phyloP scores from a whole-genome alignment of 2,888 invertebrate species.

The Drosophila phalerata region DNA sequence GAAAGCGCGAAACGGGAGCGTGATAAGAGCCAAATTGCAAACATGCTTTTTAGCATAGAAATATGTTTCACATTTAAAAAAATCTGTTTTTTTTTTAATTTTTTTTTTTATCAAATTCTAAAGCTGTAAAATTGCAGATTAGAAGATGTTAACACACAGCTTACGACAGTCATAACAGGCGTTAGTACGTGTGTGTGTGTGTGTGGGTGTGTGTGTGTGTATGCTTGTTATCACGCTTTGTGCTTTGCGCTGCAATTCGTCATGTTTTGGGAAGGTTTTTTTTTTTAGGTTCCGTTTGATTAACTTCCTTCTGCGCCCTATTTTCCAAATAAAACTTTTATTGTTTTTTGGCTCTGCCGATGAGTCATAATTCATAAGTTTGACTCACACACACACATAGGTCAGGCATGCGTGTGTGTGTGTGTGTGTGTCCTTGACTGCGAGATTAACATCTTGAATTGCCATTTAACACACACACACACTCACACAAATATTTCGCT shows the following conservation, averaged over 20 bases:
- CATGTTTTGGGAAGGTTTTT: neutral
- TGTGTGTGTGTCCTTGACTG: conserved; percentile 44
- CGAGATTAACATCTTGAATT: conserved; percentile 69
- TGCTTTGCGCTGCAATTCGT: conserved; percentile 14
- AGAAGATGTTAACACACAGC: conserved; percentile 1
- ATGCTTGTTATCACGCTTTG: conserved; percentile 9
- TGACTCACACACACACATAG: conserved; percentile 61
- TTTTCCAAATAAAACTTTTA: conserved; percentile 17
- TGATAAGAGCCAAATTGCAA: conserved; percentile 38
- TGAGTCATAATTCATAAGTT: conserved; percentile 61
- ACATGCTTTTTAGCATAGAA: neutral
- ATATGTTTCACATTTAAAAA: neutral
- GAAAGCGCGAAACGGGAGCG: neutral
- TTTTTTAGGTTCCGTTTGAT: conserved; percentile 16
- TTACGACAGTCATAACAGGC: neutral
- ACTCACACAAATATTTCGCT: conserved; percentile 10
- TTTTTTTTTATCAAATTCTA: neutral
- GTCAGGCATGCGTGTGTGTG: conserved; percentile 23
- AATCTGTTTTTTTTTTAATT: neutral
- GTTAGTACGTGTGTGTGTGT: too few species aligned
- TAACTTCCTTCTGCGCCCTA: conserved; percentile 37
- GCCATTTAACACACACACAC: conserved; percentile 46
- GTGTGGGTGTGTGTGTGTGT: neutral
- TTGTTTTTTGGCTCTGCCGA: conserved; percentile 13
- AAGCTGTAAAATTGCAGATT: conserved; percentile 3